phyloP scores from a whole-genome alignment of 2,888 invertebrate species.

The Allacma fusca region DNA sequence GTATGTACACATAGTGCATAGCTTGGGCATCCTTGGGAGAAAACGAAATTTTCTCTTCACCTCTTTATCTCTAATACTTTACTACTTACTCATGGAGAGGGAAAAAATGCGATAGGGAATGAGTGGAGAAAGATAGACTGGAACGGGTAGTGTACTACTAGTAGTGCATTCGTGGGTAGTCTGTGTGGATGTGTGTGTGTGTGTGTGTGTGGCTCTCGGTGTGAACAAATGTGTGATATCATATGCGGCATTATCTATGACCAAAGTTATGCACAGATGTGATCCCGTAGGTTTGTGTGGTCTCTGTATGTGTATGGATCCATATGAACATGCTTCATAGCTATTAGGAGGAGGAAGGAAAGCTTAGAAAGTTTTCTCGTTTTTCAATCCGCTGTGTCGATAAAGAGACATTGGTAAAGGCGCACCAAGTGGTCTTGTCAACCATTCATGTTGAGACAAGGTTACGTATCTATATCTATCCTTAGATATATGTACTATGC shows the following conservation, averaged over 20 bases:
- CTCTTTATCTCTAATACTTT: conserved; percentile 16
- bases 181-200: no score
- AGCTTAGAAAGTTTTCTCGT: conserved; percentile 5
- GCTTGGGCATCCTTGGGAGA: not conserved
- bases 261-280: no score
- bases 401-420: not conserved
- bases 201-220: no score
- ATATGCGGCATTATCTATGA: no score
- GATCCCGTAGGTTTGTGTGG: not conserved
- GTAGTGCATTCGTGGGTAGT: no score
- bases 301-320: no score
- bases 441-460: conserved; percentile 17
- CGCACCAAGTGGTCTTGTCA: conserved; percentile 24
- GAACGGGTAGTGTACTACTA: not conserved
- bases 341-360: not conserved
- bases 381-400: conserved; percentile 7
- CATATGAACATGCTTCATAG: not conserved
- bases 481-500: not conserved
- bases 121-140: not conserved
- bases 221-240: no score
- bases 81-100: not conserved
- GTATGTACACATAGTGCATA: no score
- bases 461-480: not conserved
- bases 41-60: conserved; percentile 33
- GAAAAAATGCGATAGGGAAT: not conserved